Evolutionary conservation across 2,113 vertebrate genomes (phyloP), one percentile per base, ranked within the genome.

Genomic region (Centrocercus urophasianus): DNA sequence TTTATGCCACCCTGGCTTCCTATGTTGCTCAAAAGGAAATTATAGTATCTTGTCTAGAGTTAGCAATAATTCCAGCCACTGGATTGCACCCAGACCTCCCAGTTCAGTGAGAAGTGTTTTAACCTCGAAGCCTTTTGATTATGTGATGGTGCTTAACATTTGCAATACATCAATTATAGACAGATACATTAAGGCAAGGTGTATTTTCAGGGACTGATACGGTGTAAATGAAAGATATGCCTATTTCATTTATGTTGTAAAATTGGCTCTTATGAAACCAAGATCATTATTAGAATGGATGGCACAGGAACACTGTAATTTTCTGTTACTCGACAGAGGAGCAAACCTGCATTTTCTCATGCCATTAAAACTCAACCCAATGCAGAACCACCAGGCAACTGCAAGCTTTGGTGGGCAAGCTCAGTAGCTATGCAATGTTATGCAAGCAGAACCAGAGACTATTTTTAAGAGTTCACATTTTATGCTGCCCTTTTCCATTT

Each of bases 381-480:
- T 64, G 88, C 85, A 88, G 61, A 90, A 54, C 60, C 21, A 32
- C 60, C 32, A 54, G 77, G 45, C 47, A 78, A 88, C 45, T 42
- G 75, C 73, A 75, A 66, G 84, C 59, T 76, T 88, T 73, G 86
- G 92, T 52, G 83, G 95, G 89, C 67, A 77, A 40, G 75, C 77
- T 80, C 93, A 94, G 94, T n/a, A 81, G 92, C 61, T 54, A 8
- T 6, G 61, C 56, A 47, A 15, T 7, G 79, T 94, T 93, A 96
- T 19, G 66, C 84, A 89, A 93, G 95, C 80, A 86, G 71, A 75
- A 93, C 72, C 69, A 11, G 72, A 89, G 90, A 84, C 67, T 93
- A 78, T 92, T 95, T 94, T 93, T 92, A 95, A 95, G 83, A 88
- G 93, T 89, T 91, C 61, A 48, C 76, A 69, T 91, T 96, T 93